A percentile compares a stretch with the other conserved stretches of the same genome.
These are phyloP conservation scores for Lepisosteus oculatus DNA, from an alignment of 2,113 vertebrate genomes.

Conservation along the genomic window DNA sequence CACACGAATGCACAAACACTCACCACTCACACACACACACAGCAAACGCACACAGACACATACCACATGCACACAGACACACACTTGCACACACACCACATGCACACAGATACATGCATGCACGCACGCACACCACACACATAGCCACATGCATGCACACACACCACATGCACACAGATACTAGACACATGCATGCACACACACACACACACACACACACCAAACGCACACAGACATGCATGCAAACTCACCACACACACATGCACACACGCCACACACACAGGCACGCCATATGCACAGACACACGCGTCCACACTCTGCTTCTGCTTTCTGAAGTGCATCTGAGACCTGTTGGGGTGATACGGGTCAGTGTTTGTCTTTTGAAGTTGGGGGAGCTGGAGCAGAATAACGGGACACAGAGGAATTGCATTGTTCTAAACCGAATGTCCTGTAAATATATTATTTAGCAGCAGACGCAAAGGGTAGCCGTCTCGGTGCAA, in stretches of 20 bases:
- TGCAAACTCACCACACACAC: no score
- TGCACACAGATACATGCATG: conserved; percentile 30
- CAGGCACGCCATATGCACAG: conserved; percentile 25
- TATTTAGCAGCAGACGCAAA: no score
- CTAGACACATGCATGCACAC: conserved; percentile 9
- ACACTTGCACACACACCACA: no score
- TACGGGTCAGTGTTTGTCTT: neutral
- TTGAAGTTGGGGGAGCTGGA: no score
- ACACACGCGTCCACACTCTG: neutral
- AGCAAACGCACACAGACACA: conserved; percentile 18
- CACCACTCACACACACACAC: neutral
- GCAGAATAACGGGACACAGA: no score
- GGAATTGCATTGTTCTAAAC: no score
- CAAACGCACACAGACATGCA: no score
- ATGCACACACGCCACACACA: no score
- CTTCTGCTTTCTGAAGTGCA: neutral
- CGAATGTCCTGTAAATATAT: no score
- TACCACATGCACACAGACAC: neutral
- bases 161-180: conserved; percentile 10
- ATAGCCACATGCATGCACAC: conserved; percentile 22
- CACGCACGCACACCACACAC: conserved; percentile 23
- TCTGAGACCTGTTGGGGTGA: neutral
- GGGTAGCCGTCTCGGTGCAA: no score
- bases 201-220: conserved; percentile 10
- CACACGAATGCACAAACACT: neutral